Conservation (phyloP, 2,888 invertebrate genomes). For the Crematogaster levior region DNA sequence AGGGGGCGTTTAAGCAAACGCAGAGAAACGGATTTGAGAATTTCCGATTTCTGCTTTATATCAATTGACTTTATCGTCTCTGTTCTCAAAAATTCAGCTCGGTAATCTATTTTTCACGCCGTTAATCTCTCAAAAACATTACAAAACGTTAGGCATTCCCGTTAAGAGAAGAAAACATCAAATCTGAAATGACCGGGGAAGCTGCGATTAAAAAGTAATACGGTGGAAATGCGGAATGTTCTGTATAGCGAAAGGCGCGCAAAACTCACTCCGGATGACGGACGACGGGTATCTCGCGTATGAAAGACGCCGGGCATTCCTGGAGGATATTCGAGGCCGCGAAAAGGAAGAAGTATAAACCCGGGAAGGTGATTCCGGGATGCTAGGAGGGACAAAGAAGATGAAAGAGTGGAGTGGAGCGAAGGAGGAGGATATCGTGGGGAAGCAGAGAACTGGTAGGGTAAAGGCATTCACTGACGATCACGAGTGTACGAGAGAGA, state of each 20-base stretch:
- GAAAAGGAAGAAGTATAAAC: conserved; percentile 39
- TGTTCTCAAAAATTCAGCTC: background rate
- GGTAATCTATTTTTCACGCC: background rate
- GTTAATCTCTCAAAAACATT: background rate
- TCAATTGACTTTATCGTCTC: background rate
- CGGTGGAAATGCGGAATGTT: background rate
- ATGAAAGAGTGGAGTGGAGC: conserved; percentile 21
- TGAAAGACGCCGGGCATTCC: conserved; percentile 39
- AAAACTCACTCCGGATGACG: conserved; percentile 25
- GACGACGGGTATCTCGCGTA: conserved; percentile 40
- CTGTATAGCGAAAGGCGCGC: background rate
- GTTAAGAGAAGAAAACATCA: background rate
- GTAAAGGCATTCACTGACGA: conserved; percentile 34
- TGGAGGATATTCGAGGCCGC: conserved; percentile 36
- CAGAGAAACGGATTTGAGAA: background rate
- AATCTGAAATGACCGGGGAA: background rate
- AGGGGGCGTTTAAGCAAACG: background rate
- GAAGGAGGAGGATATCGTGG: conserved; percentile 33
- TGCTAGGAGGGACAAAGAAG: conserved; percentile 25
- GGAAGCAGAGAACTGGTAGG: conserved; percentile 9
- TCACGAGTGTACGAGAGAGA: conserved; percentile 20
- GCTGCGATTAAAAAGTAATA: conserved; percentile 28
- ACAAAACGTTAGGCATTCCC: background rate
- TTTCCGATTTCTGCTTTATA: background rate
- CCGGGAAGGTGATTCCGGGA: conserved; percentile 17